phyloP scores from a whole-genome alignment of 2,113 vertebrate species.

The Rhabdomys dilectus region DNA sequence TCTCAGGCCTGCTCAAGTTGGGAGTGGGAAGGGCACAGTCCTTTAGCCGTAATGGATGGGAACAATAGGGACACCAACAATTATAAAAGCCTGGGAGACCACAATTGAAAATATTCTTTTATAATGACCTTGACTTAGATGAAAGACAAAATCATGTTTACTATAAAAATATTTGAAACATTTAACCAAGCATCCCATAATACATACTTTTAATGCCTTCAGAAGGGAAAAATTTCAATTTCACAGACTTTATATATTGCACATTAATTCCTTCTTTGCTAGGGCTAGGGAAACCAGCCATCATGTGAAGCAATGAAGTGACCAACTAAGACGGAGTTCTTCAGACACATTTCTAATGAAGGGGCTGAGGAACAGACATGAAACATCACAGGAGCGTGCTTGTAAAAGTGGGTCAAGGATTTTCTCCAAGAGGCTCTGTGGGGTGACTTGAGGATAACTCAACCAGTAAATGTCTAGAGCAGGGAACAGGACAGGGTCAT shows the following conservation, averaged over 20 bases:
- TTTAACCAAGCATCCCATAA: background rate
- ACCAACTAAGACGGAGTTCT: constrained; percentile 11
- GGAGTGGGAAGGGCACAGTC: too few relatives aligned
- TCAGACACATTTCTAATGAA: background rate
- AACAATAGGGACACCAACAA: background rate
- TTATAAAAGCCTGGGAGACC: background rate
- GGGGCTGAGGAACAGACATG: background rate
- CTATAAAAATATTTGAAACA: background rate
- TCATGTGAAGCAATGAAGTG: background rate
- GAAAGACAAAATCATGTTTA: background rate
- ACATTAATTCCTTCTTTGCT: background rate
- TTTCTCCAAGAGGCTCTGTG: background rate
- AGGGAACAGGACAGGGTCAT: background rate
- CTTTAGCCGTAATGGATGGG: background rate
- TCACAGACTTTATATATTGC: constrained; percentile 8
- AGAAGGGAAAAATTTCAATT: background rate
- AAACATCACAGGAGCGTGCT: background rate
- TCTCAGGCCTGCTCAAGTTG: too few relatives aligned
- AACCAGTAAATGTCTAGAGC: background rate
- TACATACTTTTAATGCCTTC: background rate
- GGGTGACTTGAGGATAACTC: background rate
- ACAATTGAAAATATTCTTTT: background rate
- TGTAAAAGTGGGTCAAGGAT: background rate
- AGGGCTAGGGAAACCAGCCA: background rate
- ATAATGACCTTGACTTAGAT: background rate